Evolutionary conservation across 1,140 invertebrate genomes (phyloP).

Genomic region (Akabosia matsudoensis): DNA sequence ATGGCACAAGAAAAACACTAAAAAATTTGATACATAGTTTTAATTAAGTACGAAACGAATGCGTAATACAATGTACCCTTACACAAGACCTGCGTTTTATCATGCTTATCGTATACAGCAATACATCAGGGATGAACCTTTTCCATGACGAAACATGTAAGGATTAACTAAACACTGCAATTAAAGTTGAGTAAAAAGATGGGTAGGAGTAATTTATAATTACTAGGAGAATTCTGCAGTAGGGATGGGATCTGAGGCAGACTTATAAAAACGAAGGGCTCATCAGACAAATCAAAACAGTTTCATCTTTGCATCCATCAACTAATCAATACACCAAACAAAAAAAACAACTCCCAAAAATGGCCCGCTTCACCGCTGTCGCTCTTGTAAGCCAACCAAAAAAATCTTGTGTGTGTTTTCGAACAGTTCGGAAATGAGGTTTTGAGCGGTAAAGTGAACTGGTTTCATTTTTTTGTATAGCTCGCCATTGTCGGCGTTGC

Average conservation of each 20-base stretch:
- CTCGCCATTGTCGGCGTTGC: background rate
- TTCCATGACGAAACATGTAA: no score
- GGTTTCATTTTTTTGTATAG: background rate
- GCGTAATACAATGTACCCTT: no score
- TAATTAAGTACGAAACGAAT: no score
- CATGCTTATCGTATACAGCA: no score
- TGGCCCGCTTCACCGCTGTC: background rate
- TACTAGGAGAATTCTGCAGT: background rate
- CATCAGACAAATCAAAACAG: background rate
- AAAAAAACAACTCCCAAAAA: background rate
- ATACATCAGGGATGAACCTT: no score
- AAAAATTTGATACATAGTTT: no score
- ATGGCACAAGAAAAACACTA: no score
- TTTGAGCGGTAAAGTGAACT: background rate
- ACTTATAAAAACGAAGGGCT: conserved; percentile 4
- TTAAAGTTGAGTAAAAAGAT: background rate
- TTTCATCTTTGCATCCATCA: background rate
- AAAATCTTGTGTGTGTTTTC: background rate
- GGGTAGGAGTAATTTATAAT: background rate
- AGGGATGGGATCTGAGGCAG: no score
- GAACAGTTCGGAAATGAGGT: background rate
- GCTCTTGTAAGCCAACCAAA: background rate
- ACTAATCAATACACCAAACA: background rate
- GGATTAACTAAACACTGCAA: no score
- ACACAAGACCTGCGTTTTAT: no score